These are phyloP conservation scores for Hippasteria phrygiana DNA, from an alignment of 53 echinoderm and acorn worm species.

Conservation along the genomic window DNA sequence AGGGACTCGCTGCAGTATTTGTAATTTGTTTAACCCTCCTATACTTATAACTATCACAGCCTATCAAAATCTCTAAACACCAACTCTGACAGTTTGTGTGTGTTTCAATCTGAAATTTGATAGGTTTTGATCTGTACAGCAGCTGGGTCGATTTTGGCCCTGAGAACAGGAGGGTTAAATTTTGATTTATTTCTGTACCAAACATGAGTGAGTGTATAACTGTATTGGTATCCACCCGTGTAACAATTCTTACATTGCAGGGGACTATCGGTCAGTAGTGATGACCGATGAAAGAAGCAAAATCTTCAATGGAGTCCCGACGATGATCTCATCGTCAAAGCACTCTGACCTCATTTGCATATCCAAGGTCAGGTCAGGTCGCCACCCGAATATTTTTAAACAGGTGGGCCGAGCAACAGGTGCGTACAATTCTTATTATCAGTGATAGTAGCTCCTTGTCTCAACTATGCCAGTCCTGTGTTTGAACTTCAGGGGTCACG, in stretches of 20 bases:
- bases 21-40: too few relatives aligned
- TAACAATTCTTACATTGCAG: constrained; percentile 61
- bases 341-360: constrained; percentile 44
- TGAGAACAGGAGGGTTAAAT: too few relatives aligned
- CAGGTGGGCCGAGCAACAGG: constrained; percentile 34
- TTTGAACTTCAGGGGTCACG: constrained; percentile 60
- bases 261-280: constrained; percentile 33
- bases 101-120: too few relatives aligned
- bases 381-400: neutral
- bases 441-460: constrained; percentile 18
- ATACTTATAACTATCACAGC: too few relatives aligned
- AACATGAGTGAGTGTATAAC: neutral
- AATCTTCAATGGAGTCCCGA: neutral
- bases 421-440: constrained; percentile 30
- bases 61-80: too few relatives aligned
- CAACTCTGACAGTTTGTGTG: too few relatives aligned
- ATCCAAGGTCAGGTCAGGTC: constrained; percentile 22
- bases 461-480: constrained; percentile 63
- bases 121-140: too few relatives aligned
- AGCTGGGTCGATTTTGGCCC: too few relatives aligned
- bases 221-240: constrained; percentile 34
- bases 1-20: too few relatives aligned
- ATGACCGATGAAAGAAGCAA: constrained; percentile 28
- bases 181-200: neutral
- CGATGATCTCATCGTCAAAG: constrained; percentile 7